These are phyloP conservation scores for Hirtodrosophila cameraria DNA, from an alignment of 2,888 invertebrate species.

Conservation along the genomic window DNA sequence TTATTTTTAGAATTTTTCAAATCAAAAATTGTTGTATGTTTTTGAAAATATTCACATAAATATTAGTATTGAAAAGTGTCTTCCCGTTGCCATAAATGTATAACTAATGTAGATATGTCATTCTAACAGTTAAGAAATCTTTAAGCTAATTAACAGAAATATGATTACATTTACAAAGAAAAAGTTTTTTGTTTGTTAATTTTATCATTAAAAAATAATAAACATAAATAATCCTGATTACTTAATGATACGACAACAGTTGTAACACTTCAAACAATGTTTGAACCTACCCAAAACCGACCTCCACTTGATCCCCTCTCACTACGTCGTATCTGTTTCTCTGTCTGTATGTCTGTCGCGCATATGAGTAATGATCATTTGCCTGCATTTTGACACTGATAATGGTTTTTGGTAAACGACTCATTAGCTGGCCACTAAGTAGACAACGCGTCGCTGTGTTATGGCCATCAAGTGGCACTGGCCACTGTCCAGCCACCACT, in stretches of 20 bases:
- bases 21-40: constrained; percentile 22
- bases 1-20: constrained; percentile 79
- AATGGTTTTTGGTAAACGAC: constrained; percentile 74
- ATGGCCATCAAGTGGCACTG: neutral
- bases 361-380: constrained; percentile 66
- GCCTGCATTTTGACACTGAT: constrained; percentile 70
- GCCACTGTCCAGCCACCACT: constrained; percentile 6
- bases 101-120: no score
- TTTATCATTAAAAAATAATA: neutral
- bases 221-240: neutral
- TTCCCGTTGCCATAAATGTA: no score
- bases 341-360: no score
- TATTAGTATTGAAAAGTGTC: no score
- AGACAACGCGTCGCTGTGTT: constrained; percentile 28
- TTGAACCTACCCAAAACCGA: neutral
- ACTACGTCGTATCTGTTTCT: no score
- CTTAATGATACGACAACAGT: constrained; percentile 19
- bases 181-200: no score
- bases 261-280: constrained; percentile 27
- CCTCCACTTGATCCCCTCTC: neutral
- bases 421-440: constrained; percentile 63
- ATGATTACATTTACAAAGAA: no score
- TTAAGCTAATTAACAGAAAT: no score
- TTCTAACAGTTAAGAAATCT: no score
- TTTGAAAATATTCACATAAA: neutral